phyloP scores from a whole-genome alignment of 1,140 invertebrate species.

The Colletes latitarsis region DNA sequence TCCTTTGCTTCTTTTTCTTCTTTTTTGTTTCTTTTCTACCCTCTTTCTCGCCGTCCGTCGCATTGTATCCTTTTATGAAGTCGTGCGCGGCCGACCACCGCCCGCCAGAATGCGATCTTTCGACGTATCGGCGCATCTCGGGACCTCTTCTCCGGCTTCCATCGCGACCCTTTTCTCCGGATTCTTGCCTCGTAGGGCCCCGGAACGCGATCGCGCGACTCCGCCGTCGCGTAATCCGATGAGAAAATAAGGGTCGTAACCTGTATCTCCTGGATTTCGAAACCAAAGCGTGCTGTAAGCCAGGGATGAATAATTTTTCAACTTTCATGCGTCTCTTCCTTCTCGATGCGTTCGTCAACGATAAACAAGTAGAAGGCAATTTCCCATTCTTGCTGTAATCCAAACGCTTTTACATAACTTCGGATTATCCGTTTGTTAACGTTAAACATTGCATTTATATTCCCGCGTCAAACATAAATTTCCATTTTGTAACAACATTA shows the following conservation, averaged over 20 bases:
- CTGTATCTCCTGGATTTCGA: too few species aligned
- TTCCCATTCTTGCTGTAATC: too few species aligned
- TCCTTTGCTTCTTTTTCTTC: slow-evolving; percentile 6
- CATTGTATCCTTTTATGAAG: slow-evolving; percentile 61
- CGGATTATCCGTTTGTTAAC: too few species aligned
- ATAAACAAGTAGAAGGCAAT: too few species aligned
- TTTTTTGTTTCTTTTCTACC: slow-evolving; percentile 57
- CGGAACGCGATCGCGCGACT: background rate
- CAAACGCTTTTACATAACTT: too few species aligned
- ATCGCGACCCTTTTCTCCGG: background rate
- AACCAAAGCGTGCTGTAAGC: too few species aligned
- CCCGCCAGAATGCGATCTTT: slow-evolving; percentile 40
- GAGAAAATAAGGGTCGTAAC: background rate
- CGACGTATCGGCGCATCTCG: slow-evolving; percentile 42
- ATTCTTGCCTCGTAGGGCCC: background rate
- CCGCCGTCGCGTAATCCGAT: background rate
- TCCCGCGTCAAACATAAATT: too few species aligned
- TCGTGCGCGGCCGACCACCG: slow-evolving; percentile 36
- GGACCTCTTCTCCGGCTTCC: background rate
- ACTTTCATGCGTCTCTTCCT: too few species aligned
- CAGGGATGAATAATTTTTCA: too few species aligned
- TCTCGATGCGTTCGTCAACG: too few species aligned
- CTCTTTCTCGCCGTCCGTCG: slow-evolving; percentile 25
- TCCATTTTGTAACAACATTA: background rate
- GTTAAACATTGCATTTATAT: too few species aligned